phyloP scores from a whole-genome alignment of 2,888 invertebrate genomes.

The Conus canariensis region DNA sequence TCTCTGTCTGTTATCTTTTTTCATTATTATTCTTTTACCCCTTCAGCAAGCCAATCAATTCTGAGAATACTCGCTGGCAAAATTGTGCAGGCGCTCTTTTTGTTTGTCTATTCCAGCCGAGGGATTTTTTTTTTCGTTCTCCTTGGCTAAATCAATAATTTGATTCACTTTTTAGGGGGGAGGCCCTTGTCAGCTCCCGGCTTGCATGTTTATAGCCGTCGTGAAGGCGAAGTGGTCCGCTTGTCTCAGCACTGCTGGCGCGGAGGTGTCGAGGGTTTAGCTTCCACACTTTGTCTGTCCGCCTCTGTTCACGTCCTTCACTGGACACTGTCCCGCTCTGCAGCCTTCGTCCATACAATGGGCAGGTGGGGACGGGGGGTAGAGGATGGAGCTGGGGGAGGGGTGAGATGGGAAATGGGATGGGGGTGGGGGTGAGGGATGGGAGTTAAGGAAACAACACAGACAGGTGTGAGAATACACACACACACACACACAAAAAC shows the following conservation, averaged over 20 bases:
- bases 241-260: not conserved
- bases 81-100: not conserved
- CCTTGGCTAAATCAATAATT: not conserved
- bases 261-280: not conserved
- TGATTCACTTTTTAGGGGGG: not conserved
- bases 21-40: not conserved
- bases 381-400: no score
- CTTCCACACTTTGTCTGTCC: not conserved
- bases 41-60: constrained; percentile 13
- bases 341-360: no score
- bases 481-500: no score
- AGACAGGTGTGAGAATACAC: no score
- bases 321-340: no score
- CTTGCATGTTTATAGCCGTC: not conserved
- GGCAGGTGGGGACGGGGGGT: no score
- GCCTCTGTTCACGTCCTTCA: not conserved
- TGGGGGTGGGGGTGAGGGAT: no score
- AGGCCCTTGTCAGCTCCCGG: not conserved
- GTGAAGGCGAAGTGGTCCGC: not conserved
- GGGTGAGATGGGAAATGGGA: no score
- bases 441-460: no score
- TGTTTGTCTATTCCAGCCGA: not conserved
- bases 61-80: constrained; percentile 8
- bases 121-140: not conserved
- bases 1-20: not conserved